phyloP scores from a whole-genome alignment of 2,113 vertebrate genomes.

The Bubo bubo region DNA sequence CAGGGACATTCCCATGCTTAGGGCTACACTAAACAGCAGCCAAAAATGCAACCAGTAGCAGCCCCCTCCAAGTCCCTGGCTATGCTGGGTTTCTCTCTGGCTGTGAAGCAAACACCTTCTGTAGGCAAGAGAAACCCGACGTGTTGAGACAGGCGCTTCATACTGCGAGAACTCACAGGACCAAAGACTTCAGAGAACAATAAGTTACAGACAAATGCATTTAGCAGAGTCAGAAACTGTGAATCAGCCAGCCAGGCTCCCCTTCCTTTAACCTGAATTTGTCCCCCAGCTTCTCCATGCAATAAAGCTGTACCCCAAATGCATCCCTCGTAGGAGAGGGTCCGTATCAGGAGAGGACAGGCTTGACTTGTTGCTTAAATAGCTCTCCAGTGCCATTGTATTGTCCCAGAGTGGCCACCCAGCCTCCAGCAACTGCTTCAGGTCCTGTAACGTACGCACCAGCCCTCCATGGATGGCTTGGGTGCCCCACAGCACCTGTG shows the following conservation, averaged over 20 bases:
- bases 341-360: not conserved
- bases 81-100: not conserved
- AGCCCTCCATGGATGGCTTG: not conserved
- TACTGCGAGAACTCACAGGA: not conserved
- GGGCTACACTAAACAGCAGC: not conserved
- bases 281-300: not conserved
- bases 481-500: not conserved
- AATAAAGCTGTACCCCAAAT: not conserved
- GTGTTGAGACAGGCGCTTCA: not conserved
- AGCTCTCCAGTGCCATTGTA: not conserved
- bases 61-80: not conserved
- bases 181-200: slow-evolving; percentile 26
- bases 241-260: not conserved
- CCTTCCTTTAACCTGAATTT: not conserved
- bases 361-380: not conserved
- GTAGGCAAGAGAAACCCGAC: not conserved
- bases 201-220: not conserved
- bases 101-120: not conserved
- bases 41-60: not conserved
- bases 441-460: not conserved
- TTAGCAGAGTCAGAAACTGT: slow-evolving; percentile 39
- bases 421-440: not conserved
- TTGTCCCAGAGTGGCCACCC: not conserved
- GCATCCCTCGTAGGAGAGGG: not conserved
- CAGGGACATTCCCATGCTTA: not conserved